phyloP scores from a whole-genome alignment of 2,113 vertebrate genomes.

The Ceratotherium simum region DNA sequence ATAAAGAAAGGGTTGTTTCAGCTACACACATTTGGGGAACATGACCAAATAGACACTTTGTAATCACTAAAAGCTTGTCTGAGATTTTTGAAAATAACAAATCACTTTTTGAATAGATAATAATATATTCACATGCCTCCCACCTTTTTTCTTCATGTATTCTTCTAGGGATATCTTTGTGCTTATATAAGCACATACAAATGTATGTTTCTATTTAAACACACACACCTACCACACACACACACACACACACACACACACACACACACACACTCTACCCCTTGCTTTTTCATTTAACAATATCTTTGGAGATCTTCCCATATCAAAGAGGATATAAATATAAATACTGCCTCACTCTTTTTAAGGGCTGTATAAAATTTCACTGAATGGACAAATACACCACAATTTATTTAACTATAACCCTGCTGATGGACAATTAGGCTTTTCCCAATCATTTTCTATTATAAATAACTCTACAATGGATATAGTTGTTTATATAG shows the following conservation, averaged over 20 bases:
- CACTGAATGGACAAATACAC: background rate
- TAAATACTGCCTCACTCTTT: background rate
- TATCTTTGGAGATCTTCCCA: background rate
- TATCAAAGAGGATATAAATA: background rate
- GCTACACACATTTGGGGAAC: background rate
- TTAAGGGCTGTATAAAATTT: background rate
- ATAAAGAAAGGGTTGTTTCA: background rate
- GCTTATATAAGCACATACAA: constrained; percentile 2
- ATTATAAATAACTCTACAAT: background rate
- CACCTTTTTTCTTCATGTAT: background rate
- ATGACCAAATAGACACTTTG: background rate
- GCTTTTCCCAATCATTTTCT: background rate
- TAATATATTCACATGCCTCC: background rate
- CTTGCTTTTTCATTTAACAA: background rate
- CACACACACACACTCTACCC: background rate
- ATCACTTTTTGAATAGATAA: background rate
- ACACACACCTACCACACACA: background rate
- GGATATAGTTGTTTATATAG: background rate
- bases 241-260: background rate
- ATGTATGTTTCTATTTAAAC: constrained; percentile 11
- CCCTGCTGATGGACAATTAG: background rate
- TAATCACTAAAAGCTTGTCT: background rate
- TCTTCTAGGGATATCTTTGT: background rate
- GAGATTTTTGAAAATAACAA: background rate
- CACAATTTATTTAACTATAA: background rate